Evolutionary conservation across 35 echinoderm and acorn worm genomes (phyloP), one percentile per base, ranked within the genome.

Genomic region (Diadema setosum): DNA sequence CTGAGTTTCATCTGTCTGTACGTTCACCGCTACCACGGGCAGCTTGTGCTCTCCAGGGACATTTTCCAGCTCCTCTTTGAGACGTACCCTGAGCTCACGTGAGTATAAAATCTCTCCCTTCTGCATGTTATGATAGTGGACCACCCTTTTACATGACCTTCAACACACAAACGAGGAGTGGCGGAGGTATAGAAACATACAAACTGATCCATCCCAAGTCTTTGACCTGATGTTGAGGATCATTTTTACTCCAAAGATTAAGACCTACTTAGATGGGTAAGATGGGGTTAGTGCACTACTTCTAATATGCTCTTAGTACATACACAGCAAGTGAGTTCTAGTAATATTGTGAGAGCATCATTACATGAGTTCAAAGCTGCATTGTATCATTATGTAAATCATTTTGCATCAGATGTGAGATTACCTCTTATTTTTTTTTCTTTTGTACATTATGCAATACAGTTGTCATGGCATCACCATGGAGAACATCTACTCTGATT

Each of bases 51-150:
- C 16, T 93, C 94, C 5, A 70, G 83, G 82, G 85, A 96, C 42
- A 89, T 96, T 30, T 93, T 96, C 74, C 31, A 85, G 7, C 86
- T 96, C 29, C 50, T 89, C 26, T 96, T 96, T 90, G 86, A 93
- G 11, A 85, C 74, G 67, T 93, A 70, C 49, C 94, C 94, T 32
- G 45, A 82, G 29, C 70, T 96, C n/a, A 32, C 42, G 94, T 96
- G 39, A 89, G 94, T 96, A 14, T 41, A 21, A 55, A 42, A 83
- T 83, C 21, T n/a, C n/a, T n/a, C n/a, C n/a, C n/a, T n/a, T n/a
- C n/a, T n/a, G n/a, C n/a, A n/a, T n/a, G n/a, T n/a, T n/a, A 52
- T 11, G 9, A 52, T 52, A 11, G 48, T 52, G 9, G 48, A n/a
- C 9, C 9, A 11, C n/a, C n/a, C 48, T 52, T 52, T 52, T 52